Percentiles rank a stretch among this genome's conserved stretches.
These are phyloP conservation scores for Pedetes capensis DNA, from an alignment of 2,113 vertebrate genomes.

Conservation along the genomic window DNA sequence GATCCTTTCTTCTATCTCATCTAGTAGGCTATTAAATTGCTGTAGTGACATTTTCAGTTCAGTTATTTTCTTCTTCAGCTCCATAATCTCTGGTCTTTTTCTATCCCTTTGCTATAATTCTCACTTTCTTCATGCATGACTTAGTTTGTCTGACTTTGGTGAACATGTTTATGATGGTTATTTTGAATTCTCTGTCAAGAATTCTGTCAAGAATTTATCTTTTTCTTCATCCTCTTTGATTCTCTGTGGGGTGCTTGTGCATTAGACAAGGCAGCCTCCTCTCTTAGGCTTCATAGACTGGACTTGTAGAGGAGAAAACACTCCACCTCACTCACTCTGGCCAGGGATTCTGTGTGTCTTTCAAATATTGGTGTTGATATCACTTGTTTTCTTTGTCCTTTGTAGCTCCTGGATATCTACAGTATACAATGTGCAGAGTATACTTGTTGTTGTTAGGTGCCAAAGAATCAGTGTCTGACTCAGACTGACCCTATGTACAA, in stretches of 20 bases:
- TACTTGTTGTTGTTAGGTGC: too few relatives aligned
- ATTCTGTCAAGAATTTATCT: background rate
- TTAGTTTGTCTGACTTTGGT: background rate
- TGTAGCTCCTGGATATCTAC: background rate
- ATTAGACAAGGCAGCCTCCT: background rate
- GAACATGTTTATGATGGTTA: background rate
- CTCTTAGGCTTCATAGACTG: background rate
- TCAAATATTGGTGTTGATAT: background rate
- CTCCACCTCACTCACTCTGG: background rate
- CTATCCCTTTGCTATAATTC: background rate
- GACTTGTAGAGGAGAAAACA: background rate
- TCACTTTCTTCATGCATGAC: background rate
- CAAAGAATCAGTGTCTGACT: too few relatives aligned
- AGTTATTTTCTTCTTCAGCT: background rate
- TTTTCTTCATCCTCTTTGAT: background rate
- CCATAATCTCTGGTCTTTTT: background rate
- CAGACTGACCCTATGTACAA: too few relatives aligned
- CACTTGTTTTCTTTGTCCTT: background rate
- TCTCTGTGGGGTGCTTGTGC: background rate
- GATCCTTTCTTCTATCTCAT: background rate
- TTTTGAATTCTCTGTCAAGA: background rate
- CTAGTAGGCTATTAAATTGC: background rate
- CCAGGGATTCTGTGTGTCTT: background rate
- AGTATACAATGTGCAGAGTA: too few relatives aligned
- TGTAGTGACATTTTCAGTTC: background rate